Evolutionary conservation across 2,113 vertebrate genomes (phyloP).

Genomic region (Grus americana): DNA sequence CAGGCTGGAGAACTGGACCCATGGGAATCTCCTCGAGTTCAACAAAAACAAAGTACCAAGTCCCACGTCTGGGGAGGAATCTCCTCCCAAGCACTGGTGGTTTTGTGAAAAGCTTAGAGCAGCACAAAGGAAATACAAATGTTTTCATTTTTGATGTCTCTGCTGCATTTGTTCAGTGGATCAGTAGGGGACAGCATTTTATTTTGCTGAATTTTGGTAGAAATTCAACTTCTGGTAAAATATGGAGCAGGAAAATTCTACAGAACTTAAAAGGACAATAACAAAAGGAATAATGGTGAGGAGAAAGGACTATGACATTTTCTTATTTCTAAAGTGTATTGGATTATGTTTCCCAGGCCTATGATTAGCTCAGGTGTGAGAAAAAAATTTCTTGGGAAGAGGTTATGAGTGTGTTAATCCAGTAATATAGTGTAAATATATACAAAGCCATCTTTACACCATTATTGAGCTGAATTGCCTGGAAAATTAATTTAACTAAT

Average conservation of each 20-base stretch:
- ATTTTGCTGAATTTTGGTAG: background rate
- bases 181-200: background rate
- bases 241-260: background rate
- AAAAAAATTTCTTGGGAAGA: background rate
- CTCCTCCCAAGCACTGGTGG: background rate
- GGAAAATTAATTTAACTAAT: background rate
- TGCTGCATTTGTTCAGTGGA: background rate
- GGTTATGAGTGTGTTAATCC: background rate
- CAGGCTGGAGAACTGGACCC: background rate
- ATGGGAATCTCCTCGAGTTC: background rate
- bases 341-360: background rate
- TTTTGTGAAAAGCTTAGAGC: background rate
- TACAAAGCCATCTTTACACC: background rate
- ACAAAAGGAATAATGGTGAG: background rate
- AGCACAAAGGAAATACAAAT: background rate
- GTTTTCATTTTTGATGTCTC: background rate
- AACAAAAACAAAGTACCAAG: background rate
- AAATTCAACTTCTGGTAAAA: background rate
- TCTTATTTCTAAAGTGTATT: background rate
- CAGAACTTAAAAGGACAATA: accelerated
- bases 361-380: background rate
- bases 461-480: background rate
- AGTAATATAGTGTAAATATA: background rate
- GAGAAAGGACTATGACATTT: background rate
- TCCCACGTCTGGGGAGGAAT: background rate